Percentiles rank a stretch among this genome's conserved stretches.
These are phyloP conservation scores for Dolichotis patagonum DNA, from an alignment of 2,113 vertebrate genomes.

Conservation along the genomic window DNA sequence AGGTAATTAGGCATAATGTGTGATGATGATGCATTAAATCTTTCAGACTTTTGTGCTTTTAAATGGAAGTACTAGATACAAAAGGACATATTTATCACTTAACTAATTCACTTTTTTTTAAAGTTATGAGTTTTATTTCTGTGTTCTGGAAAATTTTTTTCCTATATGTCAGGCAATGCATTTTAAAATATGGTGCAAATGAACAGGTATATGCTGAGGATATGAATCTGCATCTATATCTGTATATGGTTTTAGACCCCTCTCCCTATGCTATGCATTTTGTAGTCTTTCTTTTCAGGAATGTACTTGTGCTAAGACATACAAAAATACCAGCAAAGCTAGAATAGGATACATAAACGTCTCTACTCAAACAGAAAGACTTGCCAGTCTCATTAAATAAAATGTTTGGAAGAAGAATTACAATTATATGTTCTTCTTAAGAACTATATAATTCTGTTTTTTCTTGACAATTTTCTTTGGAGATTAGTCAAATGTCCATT, in stretches of 20 bases:
- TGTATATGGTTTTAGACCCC: not conserved
- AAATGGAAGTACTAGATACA: conserved; percentile 48
- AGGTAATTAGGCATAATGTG: conserved; percentile 22
- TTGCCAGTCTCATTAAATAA: conserved; percentile 1
- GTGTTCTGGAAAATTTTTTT: conserved; percentile 65
- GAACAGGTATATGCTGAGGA: not conserved
- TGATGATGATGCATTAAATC: not conserved
- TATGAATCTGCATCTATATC: not conserved
- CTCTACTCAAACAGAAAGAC: conserved; percentile 43
- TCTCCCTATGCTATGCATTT: not conserved
- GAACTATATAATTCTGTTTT: conserved; percentile 29
- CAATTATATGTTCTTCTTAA: conserved; percentile 9
- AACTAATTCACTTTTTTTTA: conserved; percentile 70
- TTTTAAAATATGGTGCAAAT: conserved; percentile 71
- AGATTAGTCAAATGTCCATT: not conserved
- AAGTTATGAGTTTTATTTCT: conserved; percentile 68
- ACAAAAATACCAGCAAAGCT: conserved; percentile 33
- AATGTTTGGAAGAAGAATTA: conserved; percentile 43
- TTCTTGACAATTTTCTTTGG: conserved; percentile 61
- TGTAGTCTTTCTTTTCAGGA: conserved; percentile 59
- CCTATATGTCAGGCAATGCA: conserved; percentile 4
- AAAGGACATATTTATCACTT: conserved; percentile 47
- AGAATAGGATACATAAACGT: not conserved
- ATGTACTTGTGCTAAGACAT: conserved; percentile 43
- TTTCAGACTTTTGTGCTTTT: conserved; percentile 43